phyloP scores from a whole-genome alignment of 2,888 invertebrate species.

The Dynastes maya region DNA sequence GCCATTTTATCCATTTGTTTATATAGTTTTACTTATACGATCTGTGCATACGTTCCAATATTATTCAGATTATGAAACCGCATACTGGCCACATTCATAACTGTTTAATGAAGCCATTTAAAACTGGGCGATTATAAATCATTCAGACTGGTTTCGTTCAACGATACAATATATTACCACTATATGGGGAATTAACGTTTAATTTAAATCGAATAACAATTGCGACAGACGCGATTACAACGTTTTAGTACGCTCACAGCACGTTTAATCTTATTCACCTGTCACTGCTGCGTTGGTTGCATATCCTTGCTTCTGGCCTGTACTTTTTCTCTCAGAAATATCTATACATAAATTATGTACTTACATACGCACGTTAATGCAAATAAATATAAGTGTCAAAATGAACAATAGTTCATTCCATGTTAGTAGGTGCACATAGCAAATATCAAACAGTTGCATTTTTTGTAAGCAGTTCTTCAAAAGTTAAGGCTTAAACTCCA shows the following conservation, averaged over 20 bases:
- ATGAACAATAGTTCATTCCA: no score
- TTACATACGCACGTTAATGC: neutral
- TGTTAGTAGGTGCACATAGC: no score
- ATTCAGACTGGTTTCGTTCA: constrained; percentile 45
- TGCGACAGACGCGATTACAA: constrained; percentile 43
- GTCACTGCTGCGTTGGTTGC: constrained; percentile 32
- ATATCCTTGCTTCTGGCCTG: constrained; percentile 27
- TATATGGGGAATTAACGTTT: constrained; percentile 42
- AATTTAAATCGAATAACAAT: constrained; percentile 47
- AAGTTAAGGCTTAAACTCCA: no score
- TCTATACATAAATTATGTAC: neutral
- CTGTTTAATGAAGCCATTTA: constrained; percentile 51
- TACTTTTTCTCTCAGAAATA: constrained; percentile 3
- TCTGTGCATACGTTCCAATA: constrained; percentile 45
- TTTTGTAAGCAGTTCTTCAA: no score
- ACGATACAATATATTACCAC: constrained; percentile 43
- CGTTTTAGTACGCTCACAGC: constrained; percentile 33
- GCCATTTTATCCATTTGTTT: constrained; percentile 45
- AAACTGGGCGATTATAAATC: constrained; percentile 38
- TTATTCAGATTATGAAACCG: constrained; percentile 52
- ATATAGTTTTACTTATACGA: constrained; percentile 47
- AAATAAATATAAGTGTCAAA: constrained; percentile 26
- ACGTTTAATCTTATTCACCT: constrained; percentile 45
- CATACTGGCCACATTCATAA: constrained; percentile 51
- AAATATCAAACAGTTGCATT: no score